Evolutionary conservation across 1,140 invertebrate species (phyloP), one percentile per base, ranked within the genome.

Genomic region (Zelostemma sp.): DNA sequence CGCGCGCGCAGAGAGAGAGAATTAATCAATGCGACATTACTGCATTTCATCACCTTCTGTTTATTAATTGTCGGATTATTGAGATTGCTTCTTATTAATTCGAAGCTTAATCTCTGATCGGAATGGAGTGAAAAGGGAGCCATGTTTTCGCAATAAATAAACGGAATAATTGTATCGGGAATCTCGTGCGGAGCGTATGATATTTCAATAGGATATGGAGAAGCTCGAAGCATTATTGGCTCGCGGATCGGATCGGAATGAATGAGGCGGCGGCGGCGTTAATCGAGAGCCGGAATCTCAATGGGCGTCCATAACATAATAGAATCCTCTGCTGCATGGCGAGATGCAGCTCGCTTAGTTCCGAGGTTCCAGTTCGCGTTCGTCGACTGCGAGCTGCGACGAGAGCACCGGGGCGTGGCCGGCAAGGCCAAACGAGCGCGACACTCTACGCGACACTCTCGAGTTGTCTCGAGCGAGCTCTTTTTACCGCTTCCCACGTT

Each of bases 21-120:
- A 75, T 64, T 66, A 49, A 70, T 65, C 38, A 47, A 67, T 54
- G 35, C 46, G 49, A 43, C 57, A 53, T 43, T 55, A 40, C 38
- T 25, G 69, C 70, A 66, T 38, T 38, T 38, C 35, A 38, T 38
- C 35, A 38, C 35, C 12, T 11, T 3, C 9, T 11, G 12, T n/a
- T 14, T 38, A 38, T 38, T n/a, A 38, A 38, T 38, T 38, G 35
- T n/a, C 35, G 35, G n/a, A 38, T 38, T 38, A 38, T 38, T n/a
- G 9, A 31, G 28, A 31, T 31, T 31, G 11, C 5, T 31, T n/a
- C n/a, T n/a, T n/a, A n/a, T n/a, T n/a, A n/a, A n/a, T n/a, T n/a
- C 21, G 21, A 25, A 25, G 21, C 21, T 3, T 4, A 8, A 8
- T 4, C 21, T 25, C 21, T 3, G 3, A 25, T 25, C 8, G 21